These are phyloP conservation scores for Dendroctonus ponderosae DNA, from an alignment of 1,140 invertebrate species.

Conservation along the genomic window DNA sequence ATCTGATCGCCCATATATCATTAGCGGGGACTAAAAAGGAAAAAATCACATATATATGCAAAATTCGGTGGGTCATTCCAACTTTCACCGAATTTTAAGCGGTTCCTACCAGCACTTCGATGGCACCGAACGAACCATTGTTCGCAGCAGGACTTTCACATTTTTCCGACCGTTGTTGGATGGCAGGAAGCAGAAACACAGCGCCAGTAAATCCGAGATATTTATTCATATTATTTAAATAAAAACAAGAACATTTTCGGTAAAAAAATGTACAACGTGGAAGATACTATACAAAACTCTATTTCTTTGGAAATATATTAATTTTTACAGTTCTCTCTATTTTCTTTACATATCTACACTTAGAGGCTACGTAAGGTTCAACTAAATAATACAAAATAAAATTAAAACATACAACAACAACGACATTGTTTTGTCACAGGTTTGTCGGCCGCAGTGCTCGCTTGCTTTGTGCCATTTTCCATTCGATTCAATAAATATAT, in stretches of 20 bases:
- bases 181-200: conserved; percentile 3
- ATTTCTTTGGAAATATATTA: conserved; percentile 47
- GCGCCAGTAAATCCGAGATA: neutral
- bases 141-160: conserved; percentile 23
- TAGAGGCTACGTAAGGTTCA: conserved; percentile 23
- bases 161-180: conserved; percentile 20
- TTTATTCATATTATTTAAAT: conserved; percentile 28
- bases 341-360: conserved; percentile 43
- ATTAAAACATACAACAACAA: conserved; percentile 44
- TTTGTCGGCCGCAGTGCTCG: neutral
- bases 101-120: conserved; percentile 5
- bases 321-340: conserved; percentile 40
- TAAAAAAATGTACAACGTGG: conserved; percentile 42
- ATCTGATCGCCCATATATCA: conserved; percentile 9
- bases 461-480: neutral
- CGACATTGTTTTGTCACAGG: conserved; percentile 34
- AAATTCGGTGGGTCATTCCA: conserved; percentile 8
- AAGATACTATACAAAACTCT: conserved; percentile 40
- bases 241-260: conserved; percentile 45
- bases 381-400: conserved; percentile 41
- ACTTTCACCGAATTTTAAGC: conserved; percentile 31
- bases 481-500: too few relatives aligned
- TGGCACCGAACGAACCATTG: neutral
- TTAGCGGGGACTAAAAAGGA: conserved; percentile 2
- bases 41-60: conserved; percentile 9